Percentiles rank a stretch among this genome's conserved stretches.
phyloP scores from a whole-genome alignment of 2,797 vertebrate genomes.

The Meda fulgida region DNA sequence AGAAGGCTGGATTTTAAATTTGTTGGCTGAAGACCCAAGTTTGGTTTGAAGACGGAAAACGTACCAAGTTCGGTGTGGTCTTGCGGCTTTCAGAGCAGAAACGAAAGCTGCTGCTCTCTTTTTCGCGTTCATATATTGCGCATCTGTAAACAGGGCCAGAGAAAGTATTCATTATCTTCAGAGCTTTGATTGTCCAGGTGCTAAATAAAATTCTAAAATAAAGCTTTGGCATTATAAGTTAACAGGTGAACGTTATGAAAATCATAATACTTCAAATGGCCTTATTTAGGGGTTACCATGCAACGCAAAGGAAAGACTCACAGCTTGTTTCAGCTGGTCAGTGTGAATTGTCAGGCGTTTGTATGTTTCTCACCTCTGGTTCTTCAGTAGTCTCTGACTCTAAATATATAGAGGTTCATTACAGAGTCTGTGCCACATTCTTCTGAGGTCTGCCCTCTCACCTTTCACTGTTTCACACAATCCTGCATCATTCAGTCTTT shows the following conservation, averaged over 20 bases:
- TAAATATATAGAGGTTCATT: conserved; percentile 62
- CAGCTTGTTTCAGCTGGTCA: not conserved
- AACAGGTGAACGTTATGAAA: not conserved
- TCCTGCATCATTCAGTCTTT: not conserved
- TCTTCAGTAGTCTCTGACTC: conserved; percentile 49
- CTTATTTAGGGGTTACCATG: not conserved
- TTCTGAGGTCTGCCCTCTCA: conserved; percentile 32
- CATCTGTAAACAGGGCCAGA: not conserved
- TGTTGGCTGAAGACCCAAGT: too few relatives aligned
- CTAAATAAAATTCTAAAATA: not conserved
- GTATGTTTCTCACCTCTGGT: conserved; percentile 1
- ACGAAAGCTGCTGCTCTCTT: too few relatives aligned
- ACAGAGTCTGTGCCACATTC: conserved; percentile 64
- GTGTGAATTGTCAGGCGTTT: not conserved
- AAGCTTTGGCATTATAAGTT: not conserved
- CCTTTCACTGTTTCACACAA: not conserved
- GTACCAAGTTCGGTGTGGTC: too few relatives aligned
- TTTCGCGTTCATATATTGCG: too few relatives aligned
- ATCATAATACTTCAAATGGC: not conserved
- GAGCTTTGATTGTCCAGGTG: not conserved
- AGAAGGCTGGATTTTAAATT: too few relatives aligned
- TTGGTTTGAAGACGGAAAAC: too few relatives aligned
- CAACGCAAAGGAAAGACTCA: not conserved
- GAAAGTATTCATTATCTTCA: not conserved
- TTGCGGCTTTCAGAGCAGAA: too few relatives aligned